Base-by-base conservation (phyloP, 2,113 vertebrate genomes). In the Gadus chalcogrammus region DNA sequence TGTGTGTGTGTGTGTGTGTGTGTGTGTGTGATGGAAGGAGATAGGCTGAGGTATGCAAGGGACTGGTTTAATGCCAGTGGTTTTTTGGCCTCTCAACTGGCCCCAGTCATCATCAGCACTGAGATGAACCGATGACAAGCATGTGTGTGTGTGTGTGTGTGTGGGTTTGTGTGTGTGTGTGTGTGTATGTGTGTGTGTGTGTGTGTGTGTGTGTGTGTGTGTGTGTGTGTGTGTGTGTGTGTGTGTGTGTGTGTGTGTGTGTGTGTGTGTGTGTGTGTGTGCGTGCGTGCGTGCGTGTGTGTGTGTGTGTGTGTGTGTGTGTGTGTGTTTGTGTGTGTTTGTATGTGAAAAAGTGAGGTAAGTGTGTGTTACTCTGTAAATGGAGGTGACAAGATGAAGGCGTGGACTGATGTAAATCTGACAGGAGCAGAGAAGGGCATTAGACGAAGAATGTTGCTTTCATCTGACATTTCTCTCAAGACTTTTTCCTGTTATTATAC, bases 381-480 rank as follows among this genome's bases (percentile, higher is more conserved):
- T 9, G 13, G 55, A 59, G 61, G 65, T 31, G 18, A n/a, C 11
- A 1, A 17, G 48, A 27, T 15, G 59, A 65, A 15, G 64, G 22
- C 64, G 68, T 22, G 67, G 75, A 79, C 59, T 78, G 78, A 79
- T 53, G 52, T 13, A 48, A 65, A 68, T 59, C 67, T 59, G 55
- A 59, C 67, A 60, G 9, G 17, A 35, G 55, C 22, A 56, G 9
- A 67, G 56, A 5, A 3, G 18, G 17, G 20, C 67, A 80, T 72
- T 66, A 72, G 70, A 31, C 1, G 20, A 70, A 68, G 18, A 68
- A 74, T 56, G 59, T 52, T 62, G 9, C n/a, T n/a, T 67, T 31
- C 58, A 63, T 52, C 60, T 52, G 28, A 58, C 65, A 52, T 27
- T 13, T 4, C 5, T 42, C 2, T 67, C 16, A 56, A 18, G n/a